A percentile compares a stretch with the other conserved stretches of the same genome.
These are phyloP conservation scores for Agonopterix heracliana DNA, from an alignment of 2,888 invertebrate species.

Conservation along the genomic window DNA sequence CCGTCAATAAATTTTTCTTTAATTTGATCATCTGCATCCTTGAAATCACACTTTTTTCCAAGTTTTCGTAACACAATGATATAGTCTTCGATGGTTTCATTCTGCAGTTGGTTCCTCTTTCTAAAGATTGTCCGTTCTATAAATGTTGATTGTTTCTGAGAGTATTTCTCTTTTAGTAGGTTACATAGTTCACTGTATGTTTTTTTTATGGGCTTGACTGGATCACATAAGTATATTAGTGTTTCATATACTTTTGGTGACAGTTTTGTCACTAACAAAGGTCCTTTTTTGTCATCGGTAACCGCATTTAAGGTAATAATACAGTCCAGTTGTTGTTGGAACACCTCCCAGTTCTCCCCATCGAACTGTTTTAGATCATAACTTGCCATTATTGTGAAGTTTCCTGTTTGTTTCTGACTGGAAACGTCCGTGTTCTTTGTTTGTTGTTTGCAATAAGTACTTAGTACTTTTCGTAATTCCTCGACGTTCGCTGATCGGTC, in stretches of 20 bases:
- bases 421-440: no score
- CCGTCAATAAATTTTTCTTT: slow-evolving; percentile 16
- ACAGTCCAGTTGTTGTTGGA: no score
- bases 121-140: slow-evolving; percentile 7
- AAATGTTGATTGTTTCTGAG: neutral
- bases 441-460: no score
- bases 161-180: neutral
- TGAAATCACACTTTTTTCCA: slow-evolving; percentile 11
- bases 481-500: no score
- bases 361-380: no score
- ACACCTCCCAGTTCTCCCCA: no score
- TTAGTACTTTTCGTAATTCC: no score
- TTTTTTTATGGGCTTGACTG: no score
- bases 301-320: neutral
- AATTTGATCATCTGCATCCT: slow-evolving; percentile 14
- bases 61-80: slow-evolving; percentile 1
- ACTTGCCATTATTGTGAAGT: no score
- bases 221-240: neutral
- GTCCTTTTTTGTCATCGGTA: neutral
- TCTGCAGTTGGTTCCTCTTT: slow-evolving; percentile 5
- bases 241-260: neutral
- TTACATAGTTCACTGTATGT: no score
- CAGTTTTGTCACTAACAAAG: neutral
- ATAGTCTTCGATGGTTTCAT: slow-evolving; percentile 11
- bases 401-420: no score